Base-by-base conservation (phyloP, 1,140 invertebrate genomes). In the Drosophila serrata region DNA sequence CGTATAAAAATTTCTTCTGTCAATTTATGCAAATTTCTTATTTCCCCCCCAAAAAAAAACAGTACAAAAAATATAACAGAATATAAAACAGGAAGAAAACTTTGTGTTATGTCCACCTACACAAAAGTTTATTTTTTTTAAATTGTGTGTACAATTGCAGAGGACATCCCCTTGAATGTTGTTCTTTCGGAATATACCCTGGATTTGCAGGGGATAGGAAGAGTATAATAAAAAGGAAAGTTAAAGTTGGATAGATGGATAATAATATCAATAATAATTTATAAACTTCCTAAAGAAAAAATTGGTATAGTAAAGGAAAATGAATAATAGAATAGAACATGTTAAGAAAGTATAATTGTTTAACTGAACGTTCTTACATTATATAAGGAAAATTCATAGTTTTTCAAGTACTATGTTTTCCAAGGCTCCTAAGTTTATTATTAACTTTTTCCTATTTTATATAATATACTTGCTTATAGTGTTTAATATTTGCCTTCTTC, bases 1-100 rank as follows among this genome's bases (percentile, higher is more conserved):
- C 76, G 48, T 70, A 72, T 57, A 58, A 78, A 58, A 73, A 61
- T 88, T 74, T 79, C 65, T 64, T 58, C 82, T 90, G 85, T 91
- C 85, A 91, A 91, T 90, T 91, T 91, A 91, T 91, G 90, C 90
- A 91, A 91, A 91, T 88, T 88, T 85, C 86, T 81, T 90, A 80
- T 77, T 69, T 79, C 49, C 43, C 64, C 42, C 53, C 24, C n/a
- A 19, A 45, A 68, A 39, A 22, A 17, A 11, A 27, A 11, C n/a
- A 48, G n/a, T n/a, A 60, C 17, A 35, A 31, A 69, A 19, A 67
- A 33, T n/a, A 68, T 24, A 46, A 17, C 49, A 39, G 45, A 51
- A 7, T 22, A 7, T 37, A 24, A 42, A 42, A 61, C 27, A 49
- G 15, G 49, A 40, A 51, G 70, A 88, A 88, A 84, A 49, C 68